Percentiles rank a stretch among this genome's conserved stretches.
Evolutionary conservation across 2,113 vertebrate species (phyloP).

Genomic region (Erythrolamprus reginae): DNA sequence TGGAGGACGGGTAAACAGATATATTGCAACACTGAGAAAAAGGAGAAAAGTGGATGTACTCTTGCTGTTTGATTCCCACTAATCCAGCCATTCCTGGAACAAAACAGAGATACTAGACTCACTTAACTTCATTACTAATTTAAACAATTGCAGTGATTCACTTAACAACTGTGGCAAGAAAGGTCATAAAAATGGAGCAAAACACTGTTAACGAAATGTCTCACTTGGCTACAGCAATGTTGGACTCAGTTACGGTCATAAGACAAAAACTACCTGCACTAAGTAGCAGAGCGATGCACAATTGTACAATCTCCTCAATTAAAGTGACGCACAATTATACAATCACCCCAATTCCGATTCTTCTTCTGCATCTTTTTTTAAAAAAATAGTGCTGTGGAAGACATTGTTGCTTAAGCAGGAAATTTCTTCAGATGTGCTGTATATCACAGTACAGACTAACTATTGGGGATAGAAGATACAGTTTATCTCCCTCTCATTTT

Average conservation of each 20-base stretch:
- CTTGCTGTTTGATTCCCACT: background rate
- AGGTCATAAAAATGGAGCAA: background rate
- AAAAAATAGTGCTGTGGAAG: background rate
- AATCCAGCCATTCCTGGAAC: background rate
- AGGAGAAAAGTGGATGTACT: background rate
- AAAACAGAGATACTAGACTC: background rate
- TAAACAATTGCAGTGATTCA: background rate
- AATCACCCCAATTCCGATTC: background rate
- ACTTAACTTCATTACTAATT: background rate
- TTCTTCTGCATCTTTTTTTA: background rate
- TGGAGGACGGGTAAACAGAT: background rate
- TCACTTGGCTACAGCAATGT: background rate
- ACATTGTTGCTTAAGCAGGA: background rate
- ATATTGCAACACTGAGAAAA: background rate
- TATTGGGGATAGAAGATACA: background rate
- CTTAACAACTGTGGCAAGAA: background rate
- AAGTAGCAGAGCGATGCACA: background rate
- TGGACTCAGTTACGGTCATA: background rate
- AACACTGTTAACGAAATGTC: background rate
- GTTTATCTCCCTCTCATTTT: background rate
- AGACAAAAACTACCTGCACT: background rate
- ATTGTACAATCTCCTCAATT: background rate
- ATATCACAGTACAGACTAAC: background rate
- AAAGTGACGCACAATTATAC: background rate
- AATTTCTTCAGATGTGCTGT: background rate